A percentile compares a stretch with the other conserved stretches of the same genome.
Conservation (phyloP, 2,797 vertebrate species). For the Melanotaenia pygmaea region DNA sequence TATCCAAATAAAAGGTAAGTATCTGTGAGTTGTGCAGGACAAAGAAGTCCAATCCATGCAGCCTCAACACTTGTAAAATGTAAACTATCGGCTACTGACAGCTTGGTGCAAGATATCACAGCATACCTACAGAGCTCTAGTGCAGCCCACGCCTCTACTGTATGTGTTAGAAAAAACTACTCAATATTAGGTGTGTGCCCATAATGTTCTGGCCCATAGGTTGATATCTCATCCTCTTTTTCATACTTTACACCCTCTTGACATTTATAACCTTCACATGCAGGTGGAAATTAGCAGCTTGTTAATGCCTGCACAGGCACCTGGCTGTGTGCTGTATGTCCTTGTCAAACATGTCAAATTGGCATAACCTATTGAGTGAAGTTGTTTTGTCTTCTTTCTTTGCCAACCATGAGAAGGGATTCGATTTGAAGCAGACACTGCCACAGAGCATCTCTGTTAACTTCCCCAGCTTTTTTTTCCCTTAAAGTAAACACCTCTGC, state of each 20-base stretch:
- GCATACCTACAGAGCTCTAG: background rate
- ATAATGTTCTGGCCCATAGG: background rate
- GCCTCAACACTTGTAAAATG: background rate
- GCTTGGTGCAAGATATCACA: constrained; percentile 1
- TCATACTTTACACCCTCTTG: background rate
- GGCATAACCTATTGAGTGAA: constrained; percentile 49
- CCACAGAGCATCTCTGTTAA: constrained; percentile 32
- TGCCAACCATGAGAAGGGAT: constrained; percentile 23
- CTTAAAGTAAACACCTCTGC: constrained; percentile 62
- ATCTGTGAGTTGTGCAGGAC: background rate
- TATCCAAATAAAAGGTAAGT: background rate
- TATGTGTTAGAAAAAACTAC: background rate
- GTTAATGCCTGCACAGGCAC: no score
- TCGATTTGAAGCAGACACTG: constrained; percentile 38
- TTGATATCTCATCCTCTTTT: background rate
- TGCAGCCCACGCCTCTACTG: background rate
- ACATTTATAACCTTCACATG: background rate
- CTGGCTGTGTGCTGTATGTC: no score
- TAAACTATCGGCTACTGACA: background rate
- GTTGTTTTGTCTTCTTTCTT: constrained; percentile 27
- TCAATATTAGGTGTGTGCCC: background rate
- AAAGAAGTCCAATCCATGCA: background rate
- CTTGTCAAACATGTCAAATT: background rate
- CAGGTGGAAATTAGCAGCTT: no score
- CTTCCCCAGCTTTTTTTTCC: constrained; percentile 24